Evolutionary conservation across 2,113 vertebrate species (phyloP).

Genomic region (Mohoua ochrocephala): DNA sequence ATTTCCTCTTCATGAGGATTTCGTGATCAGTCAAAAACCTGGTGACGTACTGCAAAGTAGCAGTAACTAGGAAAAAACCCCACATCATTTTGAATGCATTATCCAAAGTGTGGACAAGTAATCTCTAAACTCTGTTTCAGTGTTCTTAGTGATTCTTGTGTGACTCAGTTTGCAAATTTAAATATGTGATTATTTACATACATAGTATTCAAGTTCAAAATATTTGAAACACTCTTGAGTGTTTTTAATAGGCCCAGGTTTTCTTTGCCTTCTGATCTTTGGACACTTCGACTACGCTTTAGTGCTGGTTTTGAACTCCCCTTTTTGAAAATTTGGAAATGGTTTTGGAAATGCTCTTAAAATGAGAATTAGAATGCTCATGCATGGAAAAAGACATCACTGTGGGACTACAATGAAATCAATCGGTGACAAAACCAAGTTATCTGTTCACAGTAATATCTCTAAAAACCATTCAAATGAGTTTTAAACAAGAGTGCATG

Average conservation of each 20-base stretch:
- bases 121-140: neutral
- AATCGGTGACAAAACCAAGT: neutral
- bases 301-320: neutral
- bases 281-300: neutral
- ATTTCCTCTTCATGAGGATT: neutral
- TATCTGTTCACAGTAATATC: neutral
- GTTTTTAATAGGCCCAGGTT: neutral
- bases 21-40: neutral
- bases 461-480: neutral
- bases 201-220: neutral
- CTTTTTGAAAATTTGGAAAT: no score
- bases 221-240: neutral
- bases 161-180: neutral
- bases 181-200: neutral
- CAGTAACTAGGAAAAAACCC: neutral
- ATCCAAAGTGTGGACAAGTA: neutral
- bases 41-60: neutral
- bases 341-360: neutral
- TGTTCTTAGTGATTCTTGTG: neutral
- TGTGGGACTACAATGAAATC: neutral
- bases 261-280: neutral
- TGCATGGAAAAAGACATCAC: neutral
- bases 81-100: fast-evolving
- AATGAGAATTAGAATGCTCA: neutral
- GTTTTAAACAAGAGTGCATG: neutral